Conservation (phyloP, 2,888 invertebrate species). For the Corythucha ciliata region DNA sequence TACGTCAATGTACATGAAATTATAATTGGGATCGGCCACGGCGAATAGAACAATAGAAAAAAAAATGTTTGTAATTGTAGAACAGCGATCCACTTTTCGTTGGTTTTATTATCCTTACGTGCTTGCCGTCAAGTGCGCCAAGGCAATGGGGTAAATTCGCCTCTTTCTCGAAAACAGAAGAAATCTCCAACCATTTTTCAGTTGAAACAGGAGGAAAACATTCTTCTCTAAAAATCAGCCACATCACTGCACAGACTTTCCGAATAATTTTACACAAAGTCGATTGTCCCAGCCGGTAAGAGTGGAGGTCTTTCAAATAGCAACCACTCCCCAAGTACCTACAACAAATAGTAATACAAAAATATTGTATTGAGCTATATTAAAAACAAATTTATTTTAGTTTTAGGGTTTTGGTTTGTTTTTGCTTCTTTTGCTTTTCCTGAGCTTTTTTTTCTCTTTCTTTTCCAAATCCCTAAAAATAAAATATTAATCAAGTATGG, state of each 20-base stretch:
- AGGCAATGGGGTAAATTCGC: conserved; percentile 35
- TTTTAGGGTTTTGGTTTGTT: too few species aligned
- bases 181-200: conserved; percentile 28
- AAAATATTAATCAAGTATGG: too few species aligned
- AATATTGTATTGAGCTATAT: too few species aligned
- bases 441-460: too few species aligned
- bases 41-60: conserved; percentile 20
- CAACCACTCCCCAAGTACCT: conserved; percentile 25
- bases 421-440: too few species aligned
- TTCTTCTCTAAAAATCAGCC: conserved; percentile 17
- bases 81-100: conserved; percentile 33
- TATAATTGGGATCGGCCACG: conserved; percentile 24
- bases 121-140: conserved; percentile 36
- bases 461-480: too few species aligned
- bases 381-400: too few species aligned
- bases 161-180: conserved; percentile 25
- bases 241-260: conserved; percentile 16
- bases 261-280: conserved; percentile 19
- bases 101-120: conserved; percentile 35
- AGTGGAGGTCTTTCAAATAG: conserved; percentile 17
- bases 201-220: conserved; percentile 20
- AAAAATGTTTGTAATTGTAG: conserved; percentile 35
- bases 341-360: too few species aligned
- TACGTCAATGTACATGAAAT: conserved; percentile 22
- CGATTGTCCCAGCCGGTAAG: conserved; percentile 22